A percentile compares a stretch with the other conserved stretches of the same genome.
These are phyloP conservation scores for Siphlonurus alternatus DNA, from an alignment of 2,888 invertebrate genomes.

Conservation along the genomic window DNA sequence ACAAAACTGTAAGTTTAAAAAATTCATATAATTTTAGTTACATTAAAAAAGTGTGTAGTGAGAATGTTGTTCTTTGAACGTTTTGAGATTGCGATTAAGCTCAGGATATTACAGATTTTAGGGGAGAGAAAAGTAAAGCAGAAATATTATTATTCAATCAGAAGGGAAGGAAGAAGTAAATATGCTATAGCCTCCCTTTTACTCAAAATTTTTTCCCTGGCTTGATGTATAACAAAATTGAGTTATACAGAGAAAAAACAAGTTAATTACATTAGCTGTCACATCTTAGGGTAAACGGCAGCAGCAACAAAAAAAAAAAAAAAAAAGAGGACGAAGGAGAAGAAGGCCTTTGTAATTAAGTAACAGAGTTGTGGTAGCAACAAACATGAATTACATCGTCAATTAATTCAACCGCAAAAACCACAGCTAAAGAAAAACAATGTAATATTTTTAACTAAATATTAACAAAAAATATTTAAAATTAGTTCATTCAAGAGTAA, in stretches of 20 bases:
- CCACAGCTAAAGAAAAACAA: neutral
- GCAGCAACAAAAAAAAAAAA: neutral
- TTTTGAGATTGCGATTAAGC: neutral
- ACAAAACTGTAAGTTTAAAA: no score
- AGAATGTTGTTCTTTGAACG: neutral
- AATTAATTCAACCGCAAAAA: neutral
- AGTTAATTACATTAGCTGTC: neutral
- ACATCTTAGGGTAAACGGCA: neutral
- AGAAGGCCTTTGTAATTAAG: neutral
- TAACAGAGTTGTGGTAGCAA: neutral
- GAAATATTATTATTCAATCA: neutral
- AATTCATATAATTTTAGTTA: no score
- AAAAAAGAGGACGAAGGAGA: neutral
- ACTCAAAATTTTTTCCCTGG: neutral
- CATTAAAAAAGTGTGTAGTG: no score
- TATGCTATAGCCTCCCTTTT: neutral
- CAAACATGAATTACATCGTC: neutral
- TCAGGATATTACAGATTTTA: neutral
- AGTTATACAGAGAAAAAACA: neutral
- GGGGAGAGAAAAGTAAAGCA: neutral
- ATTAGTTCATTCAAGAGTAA: no score
- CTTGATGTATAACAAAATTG: neutral
- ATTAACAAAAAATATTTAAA: no score
- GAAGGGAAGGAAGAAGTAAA: neutral
- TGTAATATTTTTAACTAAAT: no score